phyloP scores from a whole-genome alignment of 2,888 invertebrate species.

The Pristionchus entomophagus region DNA sequence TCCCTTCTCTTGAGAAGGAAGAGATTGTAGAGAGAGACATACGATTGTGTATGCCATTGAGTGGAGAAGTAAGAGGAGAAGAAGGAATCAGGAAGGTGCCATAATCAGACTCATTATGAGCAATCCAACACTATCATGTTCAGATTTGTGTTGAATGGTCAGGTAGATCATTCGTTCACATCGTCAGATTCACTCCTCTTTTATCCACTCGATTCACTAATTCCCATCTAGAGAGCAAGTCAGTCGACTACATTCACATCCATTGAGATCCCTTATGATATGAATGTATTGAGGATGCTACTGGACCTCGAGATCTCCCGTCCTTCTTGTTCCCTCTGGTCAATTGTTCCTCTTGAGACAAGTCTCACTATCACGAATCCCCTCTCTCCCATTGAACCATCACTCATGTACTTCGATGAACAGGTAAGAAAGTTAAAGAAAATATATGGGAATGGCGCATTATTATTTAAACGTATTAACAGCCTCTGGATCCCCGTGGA shows the following conservation, averaged over 20 bases:
- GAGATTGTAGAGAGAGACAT: conserved; percentile 19
- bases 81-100: conserved; percentile 17
- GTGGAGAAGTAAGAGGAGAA: conserved; percentile 27
- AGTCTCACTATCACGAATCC: conserved; percentile 43
- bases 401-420: conserved; percentile 26
- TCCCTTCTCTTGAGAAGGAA: conserved; percentile 47
- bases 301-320: conserved; percentile 68
- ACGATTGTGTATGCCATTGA: conserved; percentile 43
- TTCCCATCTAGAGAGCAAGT: conserved; percentile 65
- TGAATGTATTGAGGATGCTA: conserved; percentile 56
- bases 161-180: conserved; percentile 57
- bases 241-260: neutral
- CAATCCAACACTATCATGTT: neutral
- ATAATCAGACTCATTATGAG: neutral
- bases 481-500: conserved; percentile 48
- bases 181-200: conserved; percentile 63
- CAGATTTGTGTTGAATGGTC: conserved; percentile 70
- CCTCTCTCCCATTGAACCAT: neutral
- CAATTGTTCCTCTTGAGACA: conserved; percentile 57
- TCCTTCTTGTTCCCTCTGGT: conserved; percentile 55
- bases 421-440: neutral
- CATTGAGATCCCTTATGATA: neutral
- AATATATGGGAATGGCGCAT: no score
- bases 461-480: neutral
- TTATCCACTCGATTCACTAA: conserved; percentile 62